These are phyloP conservation scores for Leucophora obtusa DNA, from an alignment of 2,888 invertebrate genomes.

Conservation along the genomic window DNA sequence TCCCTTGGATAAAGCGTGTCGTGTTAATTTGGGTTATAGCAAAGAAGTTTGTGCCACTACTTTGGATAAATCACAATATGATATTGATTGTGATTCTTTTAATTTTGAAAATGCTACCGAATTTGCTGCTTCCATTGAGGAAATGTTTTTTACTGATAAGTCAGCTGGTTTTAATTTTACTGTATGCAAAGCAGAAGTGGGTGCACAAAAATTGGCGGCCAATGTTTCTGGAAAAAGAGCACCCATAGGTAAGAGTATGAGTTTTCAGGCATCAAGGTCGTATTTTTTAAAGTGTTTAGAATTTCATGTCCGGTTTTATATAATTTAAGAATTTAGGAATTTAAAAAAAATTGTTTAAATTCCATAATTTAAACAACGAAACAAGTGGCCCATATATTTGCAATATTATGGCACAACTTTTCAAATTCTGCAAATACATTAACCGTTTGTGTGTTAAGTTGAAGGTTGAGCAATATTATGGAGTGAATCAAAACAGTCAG, in stretches of 20 bases:
- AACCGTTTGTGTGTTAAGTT: too few species aligned
- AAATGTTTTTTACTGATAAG: conserved; percentile 64
- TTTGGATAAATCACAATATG: conserved; percentile 74
- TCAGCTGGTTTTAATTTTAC: conserved; percentile 73
- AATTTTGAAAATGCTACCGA: conserved; percentile 71
- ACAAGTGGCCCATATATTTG: too few species aligned
- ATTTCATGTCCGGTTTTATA: too few species aligned
- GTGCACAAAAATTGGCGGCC: conserved; percentile 75
- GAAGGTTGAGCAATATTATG: too few species aligned
- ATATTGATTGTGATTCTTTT: conserved; percentile 74
- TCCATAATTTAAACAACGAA: too few species aligned
- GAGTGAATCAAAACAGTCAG: too few species aligned
- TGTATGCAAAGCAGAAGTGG: conserved; percentile 77
- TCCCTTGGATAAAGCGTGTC: conserved; percentile 77
- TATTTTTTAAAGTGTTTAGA: too few species aligned
- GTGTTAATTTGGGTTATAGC: conserved; percentile 76
- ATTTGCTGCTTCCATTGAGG: conserved; percentile 66
- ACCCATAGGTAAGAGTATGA: conserved; percentile 74
- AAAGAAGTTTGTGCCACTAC: conserved; percentile 73
- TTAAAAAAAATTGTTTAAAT: too few species aligned
- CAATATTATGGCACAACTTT: too few species aligned
- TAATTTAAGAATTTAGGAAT: too few species aligned
- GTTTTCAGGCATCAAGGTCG: too few species aligned
- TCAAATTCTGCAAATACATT: too few species aligned
- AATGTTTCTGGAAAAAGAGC: conserved; percentile 76